These are phyloP conservation scores for Zenarchopterus dispar DNA, from an alignment of 2,797 vertebrate species.

Conservation along the genomic window DNA sequence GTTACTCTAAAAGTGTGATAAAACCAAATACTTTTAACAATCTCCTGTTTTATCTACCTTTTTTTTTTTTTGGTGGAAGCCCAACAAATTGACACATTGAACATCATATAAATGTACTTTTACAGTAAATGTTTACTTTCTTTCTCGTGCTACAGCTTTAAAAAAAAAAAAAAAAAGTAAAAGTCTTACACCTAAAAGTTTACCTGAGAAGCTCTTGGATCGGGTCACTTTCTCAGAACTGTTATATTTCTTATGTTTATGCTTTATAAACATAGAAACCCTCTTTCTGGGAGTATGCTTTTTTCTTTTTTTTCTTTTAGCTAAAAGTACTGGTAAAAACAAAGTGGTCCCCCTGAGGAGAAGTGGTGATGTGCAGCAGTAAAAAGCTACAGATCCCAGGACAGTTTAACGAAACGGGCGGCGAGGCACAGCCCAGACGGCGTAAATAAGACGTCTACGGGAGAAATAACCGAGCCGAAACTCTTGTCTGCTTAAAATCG, in stretches of 20 bases:
- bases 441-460: conserved; percentile 17
- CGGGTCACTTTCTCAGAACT: background rate
- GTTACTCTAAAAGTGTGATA: too few species aligned
- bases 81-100: background rate
- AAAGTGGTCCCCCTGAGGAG: background rate
- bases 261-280: conserved; percentile 11
- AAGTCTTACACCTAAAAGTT: background rate
- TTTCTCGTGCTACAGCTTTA: background rate
- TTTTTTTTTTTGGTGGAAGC: too few species aligned
- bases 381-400: conserved; percentile 22
- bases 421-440: background rate
- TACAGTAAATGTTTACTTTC: background rate
- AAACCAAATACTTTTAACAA: too few species aligned
- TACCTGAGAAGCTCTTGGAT: too few species aligned
- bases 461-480: conserved; percentile 22
- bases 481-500: background rate
- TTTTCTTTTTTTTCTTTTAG: background rate
- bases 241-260: background rate
- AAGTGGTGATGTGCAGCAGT: conserved; percentile 12
- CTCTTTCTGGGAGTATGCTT: background rate
- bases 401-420: conserved; percentile 21
- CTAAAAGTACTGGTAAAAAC: too few species aligned
- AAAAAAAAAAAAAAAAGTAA: background rate
- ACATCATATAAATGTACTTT: background rate
- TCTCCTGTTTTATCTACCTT: too few species aligned